phyloP scores from a whole-genome alignment of 2,113 vertebrate species.

The Oreamnos americanus region DNA sequence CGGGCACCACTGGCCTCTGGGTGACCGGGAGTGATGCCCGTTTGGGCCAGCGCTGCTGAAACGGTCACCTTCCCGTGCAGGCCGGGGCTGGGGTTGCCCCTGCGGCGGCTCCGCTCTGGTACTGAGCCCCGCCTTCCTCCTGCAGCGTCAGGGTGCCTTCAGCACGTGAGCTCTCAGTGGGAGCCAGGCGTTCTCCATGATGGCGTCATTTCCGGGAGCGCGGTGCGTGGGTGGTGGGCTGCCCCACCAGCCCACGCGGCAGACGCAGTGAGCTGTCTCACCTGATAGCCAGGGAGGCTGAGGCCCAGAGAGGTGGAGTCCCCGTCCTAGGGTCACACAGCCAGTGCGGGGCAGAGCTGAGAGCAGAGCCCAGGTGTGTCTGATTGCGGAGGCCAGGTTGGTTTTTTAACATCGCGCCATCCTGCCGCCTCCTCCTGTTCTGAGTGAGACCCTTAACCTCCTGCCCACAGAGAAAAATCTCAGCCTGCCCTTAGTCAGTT shows the following conservation, averaged over 20 bases:
- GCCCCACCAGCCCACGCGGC: not conserved
- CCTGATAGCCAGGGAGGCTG: not conserved
- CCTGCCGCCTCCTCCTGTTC: not conserved
- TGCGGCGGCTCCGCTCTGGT: fast-evolving
- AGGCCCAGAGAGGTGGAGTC: not conserved
- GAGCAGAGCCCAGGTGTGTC: not conserved
- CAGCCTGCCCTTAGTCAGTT: not conserved
- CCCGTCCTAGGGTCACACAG: not conserved
- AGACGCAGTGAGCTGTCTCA: not conserved
- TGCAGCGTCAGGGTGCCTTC: fast-evolving
- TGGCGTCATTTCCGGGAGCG: not conserved
- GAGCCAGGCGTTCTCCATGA: fast-evolving
- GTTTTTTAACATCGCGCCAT: not conserved
- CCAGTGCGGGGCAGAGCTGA: fast-evolving
- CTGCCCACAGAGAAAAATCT: not conserved
- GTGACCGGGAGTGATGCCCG: not conserved
- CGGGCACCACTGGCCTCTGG: not conserved
- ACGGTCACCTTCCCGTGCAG: not conserved
- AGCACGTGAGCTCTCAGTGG: fast-evolving
- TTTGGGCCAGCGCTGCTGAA: not conserved
- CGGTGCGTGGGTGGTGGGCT: too few species aligned
- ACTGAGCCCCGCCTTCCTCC: fast-evolving
- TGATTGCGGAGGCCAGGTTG: not conserved
- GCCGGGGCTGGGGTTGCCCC: not conserved
- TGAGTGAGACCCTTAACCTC: not conserved